Base-by-base conservation (phyloP, 2,113 vertebrate species). In the Burhinus oedicnemus region DNA sequence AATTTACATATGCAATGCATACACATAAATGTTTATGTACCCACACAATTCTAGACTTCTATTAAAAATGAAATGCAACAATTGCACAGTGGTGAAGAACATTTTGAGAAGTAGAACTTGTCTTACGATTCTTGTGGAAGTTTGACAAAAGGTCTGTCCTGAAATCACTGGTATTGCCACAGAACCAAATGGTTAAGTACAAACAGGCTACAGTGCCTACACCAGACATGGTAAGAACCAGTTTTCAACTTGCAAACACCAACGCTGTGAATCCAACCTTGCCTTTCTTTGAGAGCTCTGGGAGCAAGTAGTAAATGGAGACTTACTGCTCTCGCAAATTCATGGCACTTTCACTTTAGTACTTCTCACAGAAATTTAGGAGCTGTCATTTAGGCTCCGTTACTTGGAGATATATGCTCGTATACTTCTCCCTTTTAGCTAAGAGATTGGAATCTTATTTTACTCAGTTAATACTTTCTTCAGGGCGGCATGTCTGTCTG, bases 131-230 rank as follows among this genome's bases (percentile, higher is more conserved):
- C 42, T 54, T 51, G 11, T 12, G 27, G 12, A 32, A 65, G 4
- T 40, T n/a, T 81, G 69, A 57, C 10, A 40, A 27, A 72, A 77
- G 27, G 15, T 6, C 14, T 64, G 29, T 54, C 9, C 15, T 42
- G 44, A 49, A 77, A 54, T 58, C 68, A 52, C 72, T 5, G 12
- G 18, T 32, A 30, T 15, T 51, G 26, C 34, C 52, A 45, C 9
- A 5, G 20, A 21, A n/a, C 17, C 9, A 27, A 72, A 7, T 4
- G 2, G 3, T 1, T 13, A 3, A 0, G 0, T 2, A 5, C 25
- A 8, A 34, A 11, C 23, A 52, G 21, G 29, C 23, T 15, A 7
- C 44, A 45, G 45, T 25, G 34, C 36, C 69, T 25, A 8, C 12
- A 29, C 2, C 34, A 85, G 45, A 15, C 14, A 10, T 2, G 32